Evolutionary conservation across 1,140 invertebrate genomes (phyloP), one percentile per base, ranked within the genome.

Genomic region (Drosophila fuyamai): DNA sequence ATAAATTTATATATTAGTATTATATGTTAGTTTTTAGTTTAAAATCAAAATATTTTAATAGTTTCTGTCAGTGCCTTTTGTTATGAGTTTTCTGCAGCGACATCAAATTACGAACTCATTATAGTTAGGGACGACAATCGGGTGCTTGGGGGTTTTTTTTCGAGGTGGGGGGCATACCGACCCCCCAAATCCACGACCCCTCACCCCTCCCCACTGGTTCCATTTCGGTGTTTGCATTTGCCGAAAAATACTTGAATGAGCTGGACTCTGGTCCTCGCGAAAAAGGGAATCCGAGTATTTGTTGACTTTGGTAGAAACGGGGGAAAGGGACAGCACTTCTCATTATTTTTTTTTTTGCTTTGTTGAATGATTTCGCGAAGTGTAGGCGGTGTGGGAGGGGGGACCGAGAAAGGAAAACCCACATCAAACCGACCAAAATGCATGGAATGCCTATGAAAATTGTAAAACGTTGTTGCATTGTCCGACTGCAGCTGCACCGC

Each of bases 401-500:
- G 85, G 72, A 79, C 66, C 72, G 76, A 70, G 63, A 79, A 85
- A 85, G 73, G 77, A 85, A 88, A 79, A 90, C 85, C 85, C 86
- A 90, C 85, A 90, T 90, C 85, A 90, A 90, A 90, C 85, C 90
- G 85, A 90, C 85, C 85, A 90, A 90, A 90, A 90, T 90, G 79
- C 85, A 90, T 85, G 85, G 86, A 90, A 90, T 90, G 72, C 77
- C 81, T 82, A 90, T 82, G 85, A 77, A 83, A 90, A 86, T 82
- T 85, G 81, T 81, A 79, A 81, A 85, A 79, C 73, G 70, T 68
- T 82, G 78, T 76, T 81, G 58, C 85, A 81, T 68, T 70, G 76
- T 78, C 47, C 54, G 32, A 50, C 53, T 50, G 41, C 53, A 55
- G 41, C 53, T 36, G 38, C 27, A 38, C 14, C n/a, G 29, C 29